Evolutionary conservation across 2,888 invertebrate species (phyloP).

Genomic region (Stenodema calcarata): DNA sequence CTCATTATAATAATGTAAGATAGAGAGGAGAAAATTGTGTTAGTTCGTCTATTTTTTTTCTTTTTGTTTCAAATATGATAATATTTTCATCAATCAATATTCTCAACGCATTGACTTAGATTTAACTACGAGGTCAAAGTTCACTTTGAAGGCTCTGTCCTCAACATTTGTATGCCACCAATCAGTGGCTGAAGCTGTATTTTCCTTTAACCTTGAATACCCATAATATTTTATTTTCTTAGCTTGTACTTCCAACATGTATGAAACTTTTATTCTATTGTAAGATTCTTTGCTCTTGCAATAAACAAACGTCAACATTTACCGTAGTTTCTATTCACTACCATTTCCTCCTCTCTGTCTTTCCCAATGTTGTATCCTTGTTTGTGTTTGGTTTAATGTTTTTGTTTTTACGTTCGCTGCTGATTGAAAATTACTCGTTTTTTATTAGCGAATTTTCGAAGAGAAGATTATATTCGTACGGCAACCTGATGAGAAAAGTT

Average conservation of each 20-base stretch:
- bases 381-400: not conserved
- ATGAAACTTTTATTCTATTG: conserved; percentile 18
- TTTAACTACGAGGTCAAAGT: not conserved
- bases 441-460: too few relatives aligned
- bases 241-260: not conserved
- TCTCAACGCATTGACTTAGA: not conserved
- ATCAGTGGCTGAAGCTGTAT: not conserved
- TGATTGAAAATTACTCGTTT: too few relatives aligned
- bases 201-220: not conserved
- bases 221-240: not conserved
- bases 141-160: not conserved
- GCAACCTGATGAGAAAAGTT: too few relatives aligned
- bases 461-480: too few relatives aligned
- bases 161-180: not conserved
- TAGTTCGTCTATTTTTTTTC: not conserved
- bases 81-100: not conserved
- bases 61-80: not conserved
- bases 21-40: conserved; percentile 43
- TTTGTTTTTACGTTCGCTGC: not conserved
- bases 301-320: conserved; percentile 14
- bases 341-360: conserved; percentile 49
- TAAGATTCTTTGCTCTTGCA: conserved; percentile 33
- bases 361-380: conserved; percentile 5
- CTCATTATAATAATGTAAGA: not conserved
- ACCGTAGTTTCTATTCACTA: conserved; percentile 28